These are phyloP conservation scores for Dolichotis patagonum DNA, from an alignment of 2,113 vertebrate species.

Conservation along the genomic window DNA sequence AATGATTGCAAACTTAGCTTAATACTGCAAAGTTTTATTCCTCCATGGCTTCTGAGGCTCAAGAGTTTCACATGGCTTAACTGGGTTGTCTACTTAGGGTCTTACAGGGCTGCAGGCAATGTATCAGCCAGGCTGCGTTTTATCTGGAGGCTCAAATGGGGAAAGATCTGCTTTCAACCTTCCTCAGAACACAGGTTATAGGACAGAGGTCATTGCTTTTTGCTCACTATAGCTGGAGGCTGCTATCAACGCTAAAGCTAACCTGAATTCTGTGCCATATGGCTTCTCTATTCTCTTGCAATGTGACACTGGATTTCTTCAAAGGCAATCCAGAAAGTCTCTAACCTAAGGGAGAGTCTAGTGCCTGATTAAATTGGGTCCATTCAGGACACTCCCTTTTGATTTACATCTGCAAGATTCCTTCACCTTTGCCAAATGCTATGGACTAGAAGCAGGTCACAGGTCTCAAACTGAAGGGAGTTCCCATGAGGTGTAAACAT, in stretches of 20 bases:
- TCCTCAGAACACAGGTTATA: neutral
- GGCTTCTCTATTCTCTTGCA: neutral
- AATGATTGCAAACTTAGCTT: neutral
- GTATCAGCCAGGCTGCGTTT: neutral
- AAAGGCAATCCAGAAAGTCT: neutral
- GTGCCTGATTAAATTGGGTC: neutral
- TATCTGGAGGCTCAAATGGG: neutral
- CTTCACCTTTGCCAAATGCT: neutral
- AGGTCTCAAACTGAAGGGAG: neutral
- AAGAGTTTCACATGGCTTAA: neutral
- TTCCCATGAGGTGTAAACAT: neutral
- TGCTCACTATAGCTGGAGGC: neutral
- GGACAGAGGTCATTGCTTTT: neutral
- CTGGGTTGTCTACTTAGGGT: neutral
- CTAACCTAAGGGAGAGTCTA: neutral
- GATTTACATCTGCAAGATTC: neutral
- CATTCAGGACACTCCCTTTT: neutral
- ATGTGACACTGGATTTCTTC: neutral
- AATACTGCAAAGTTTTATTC: neutral
- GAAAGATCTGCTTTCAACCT: neutral
- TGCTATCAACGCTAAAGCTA: neutral
- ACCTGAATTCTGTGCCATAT: neutral
- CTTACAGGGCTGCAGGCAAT: neutral
- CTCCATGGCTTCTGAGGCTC: neutral
- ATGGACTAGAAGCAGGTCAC: neutral